Base-by-base conservation (phyloP, 2,113 vertebrate genomes). In the Talpa occidentalis region DNA sequence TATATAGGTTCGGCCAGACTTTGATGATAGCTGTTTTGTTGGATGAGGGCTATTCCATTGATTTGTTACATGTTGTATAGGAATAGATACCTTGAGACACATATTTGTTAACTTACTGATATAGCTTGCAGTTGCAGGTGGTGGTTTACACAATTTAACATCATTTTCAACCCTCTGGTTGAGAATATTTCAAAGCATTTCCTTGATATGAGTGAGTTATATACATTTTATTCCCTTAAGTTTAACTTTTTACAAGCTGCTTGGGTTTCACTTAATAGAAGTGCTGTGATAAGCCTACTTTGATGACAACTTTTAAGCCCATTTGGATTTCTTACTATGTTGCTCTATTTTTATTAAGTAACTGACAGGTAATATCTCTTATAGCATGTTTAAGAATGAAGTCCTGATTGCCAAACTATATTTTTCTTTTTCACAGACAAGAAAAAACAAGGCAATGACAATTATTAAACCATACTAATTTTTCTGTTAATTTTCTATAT, bases 131-230 rank as follows among this genome's bases (percentile, higher is more conserved):
- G 97, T 97, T 84, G 80, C 80, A 97, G 94, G 91, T 90, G 83
- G 94, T 95, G 73, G 88, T 94, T 95, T 95, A 97, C 69, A 90
- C 62, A 64, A 96, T 96, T 97, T 95, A 96, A 85, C 70, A 17
- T 97, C 73, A 24, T 98, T 98, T 98, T 98, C 96, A 98, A 96
- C 76, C 95, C 94, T 97, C 96, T 93, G 44, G 84, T 97, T 98
- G 92, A 92, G 81, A 96, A 91, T 95, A 96, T 92, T 96, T 97
- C 79, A 72, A 97, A 96, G 90, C 56, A 85, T 96, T 96, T 96
- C 69, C 84, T 91, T 86, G 78, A 92, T 97, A 93, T 96, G 94
- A 97, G 93, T 97, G 88, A 95, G 80, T 92, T 96, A 54, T 97
- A 74, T 95, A 97, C 60, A 91, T 98, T 98, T 97, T 97, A 98